A percentile compares a stretch with the other conserved stretches of the same genome.
Evolutionary conservation across 2,797 vertebrate species (phyloP).

Genomic region (Pangasius sanitwongsei): DNA sequence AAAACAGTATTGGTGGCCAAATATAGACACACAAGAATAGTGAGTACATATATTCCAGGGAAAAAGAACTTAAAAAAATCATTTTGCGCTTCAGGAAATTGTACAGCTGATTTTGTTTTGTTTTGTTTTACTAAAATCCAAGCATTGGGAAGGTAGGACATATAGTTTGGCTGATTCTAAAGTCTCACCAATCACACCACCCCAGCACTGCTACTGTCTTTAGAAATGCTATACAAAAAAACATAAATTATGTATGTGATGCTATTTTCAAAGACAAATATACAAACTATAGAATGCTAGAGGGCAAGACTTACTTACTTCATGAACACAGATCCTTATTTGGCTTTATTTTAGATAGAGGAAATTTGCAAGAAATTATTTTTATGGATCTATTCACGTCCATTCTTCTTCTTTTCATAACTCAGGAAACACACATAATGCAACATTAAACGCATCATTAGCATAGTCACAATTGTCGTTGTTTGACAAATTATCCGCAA

Average conservation of each 20-base stretch:
- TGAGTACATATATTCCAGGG: background rate
- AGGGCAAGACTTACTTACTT: background rate
- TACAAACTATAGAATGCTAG: background rate
- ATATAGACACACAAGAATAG: background rate
- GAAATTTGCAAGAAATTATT: background rate
- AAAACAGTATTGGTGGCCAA: background rate
- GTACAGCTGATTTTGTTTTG: background rate
- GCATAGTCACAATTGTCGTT: background rate
- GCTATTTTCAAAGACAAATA: background rate
- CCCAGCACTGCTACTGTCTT: background rate
- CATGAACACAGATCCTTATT: background rate
- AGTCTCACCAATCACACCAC: background rate
- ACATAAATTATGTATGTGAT: background rate
- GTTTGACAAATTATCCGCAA: background rate
- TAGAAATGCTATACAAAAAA: background rate
- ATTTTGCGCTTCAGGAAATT: background rate
- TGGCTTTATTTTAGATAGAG: background rate
- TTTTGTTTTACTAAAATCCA: background rate
- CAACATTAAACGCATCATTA: background rate
- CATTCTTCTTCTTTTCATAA: background rate
- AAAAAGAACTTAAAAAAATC: background rate
- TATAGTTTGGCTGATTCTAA: background rate
- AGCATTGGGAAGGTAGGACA: background rate
- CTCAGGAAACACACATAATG: background rate
- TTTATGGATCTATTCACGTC: background rate